phyloP scores from a whole-genome alignment of 2,888 invertebrate genomes.

The Spilarctia lutea region DNA sequence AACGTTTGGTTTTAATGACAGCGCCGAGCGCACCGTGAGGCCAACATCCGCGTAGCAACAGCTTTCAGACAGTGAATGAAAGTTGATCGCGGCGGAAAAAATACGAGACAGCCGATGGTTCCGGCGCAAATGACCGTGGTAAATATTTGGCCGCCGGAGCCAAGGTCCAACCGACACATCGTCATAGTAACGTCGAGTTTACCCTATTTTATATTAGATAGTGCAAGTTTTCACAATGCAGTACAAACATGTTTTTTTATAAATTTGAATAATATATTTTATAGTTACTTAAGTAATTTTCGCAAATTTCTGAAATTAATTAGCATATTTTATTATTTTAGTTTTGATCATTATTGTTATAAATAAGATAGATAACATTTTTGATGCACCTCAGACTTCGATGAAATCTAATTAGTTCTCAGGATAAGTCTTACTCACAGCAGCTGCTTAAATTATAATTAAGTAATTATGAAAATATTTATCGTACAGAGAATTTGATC shows the following conservation, averaged over 20 bases:
- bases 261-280: slow-evolving; percentile 19
- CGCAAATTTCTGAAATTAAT: slow-evolving; percentile 60
- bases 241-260: slow-evolving; percentile 52
- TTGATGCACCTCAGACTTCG: slow-evolving; percentile 41
- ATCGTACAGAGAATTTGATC: not conserved
- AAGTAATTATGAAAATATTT: not conserved
- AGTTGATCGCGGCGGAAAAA: slow-evolving; percentile 80
- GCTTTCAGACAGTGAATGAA: slow-evolving; percentile 83
- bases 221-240: slow-evolving; percentile 37
- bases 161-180: slow-evolving; percentile 43
- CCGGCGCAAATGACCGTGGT: slow-evolving; percentile 67
- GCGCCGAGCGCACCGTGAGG: slow-evolving; percentile 74
- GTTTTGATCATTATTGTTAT: slow-evolving; percentile 58
- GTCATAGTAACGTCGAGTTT: slow-evolving; percentile 52
- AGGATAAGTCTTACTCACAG: slow-evolving; percentile 46
- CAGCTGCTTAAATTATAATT: not conserved
- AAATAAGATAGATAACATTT: slow-evolving; percentile 55
- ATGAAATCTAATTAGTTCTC: slow-evolving; percentile 54
- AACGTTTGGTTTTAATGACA: slow-evolving; percentile 80
- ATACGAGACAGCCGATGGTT: slow-evolving; percentile 68
- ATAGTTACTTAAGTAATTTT: slow-evolving; percentile 50
- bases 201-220: slow-evolving; percentile 48
- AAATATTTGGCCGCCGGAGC: slow-evolving; percentile 68
- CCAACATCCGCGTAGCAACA: slow-evolving; percentile 85
- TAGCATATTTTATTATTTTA: slow-evolving; percentile 58